A percentile compares a stretch with the other conserved stretches of the same genome.
Conservation (phyloP, 2,797 vertebrate species). For the Syndactyla subalaris region DNA sequence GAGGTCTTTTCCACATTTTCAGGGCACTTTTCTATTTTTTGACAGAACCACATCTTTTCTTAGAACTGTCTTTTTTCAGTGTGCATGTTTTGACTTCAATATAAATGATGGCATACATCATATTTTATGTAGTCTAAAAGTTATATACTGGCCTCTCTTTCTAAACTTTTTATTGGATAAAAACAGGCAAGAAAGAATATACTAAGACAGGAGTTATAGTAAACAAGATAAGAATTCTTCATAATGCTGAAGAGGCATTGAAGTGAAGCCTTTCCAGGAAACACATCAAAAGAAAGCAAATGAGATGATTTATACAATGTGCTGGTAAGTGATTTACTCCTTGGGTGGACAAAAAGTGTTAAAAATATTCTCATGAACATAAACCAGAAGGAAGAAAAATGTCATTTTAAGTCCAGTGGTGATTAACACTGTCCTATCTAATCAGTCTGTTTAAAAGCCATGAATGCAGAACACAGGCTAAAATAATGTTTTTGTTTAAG, state of each 20-base stretch:
- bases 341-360: neutral
- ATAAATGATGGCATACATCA: neutral
- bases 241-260: neutral
- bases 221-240: neutral
- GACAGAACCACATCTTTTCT: neutral
- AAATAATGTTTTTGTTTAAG: neutral
- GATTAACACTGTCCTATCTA: neutral
- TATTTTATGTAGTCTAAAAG: neutral
- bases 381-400: neutral
- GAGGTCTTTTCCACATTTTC: constrained; percentile 35
- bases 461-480: neutral
- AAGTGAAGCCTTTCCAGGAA: neutral
- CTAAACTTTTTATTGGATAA: neutral
- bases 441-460: neutral
- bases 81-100: neutral
- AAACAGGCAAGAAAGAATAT: neutral
- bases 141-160: neutral
- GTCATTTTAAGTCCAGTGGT: neutral
- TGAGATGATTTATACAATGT: neutral
- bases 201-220: neutral
- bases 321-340: neutral
- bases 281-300: neutral
- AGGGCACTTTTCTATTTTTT: neutral
- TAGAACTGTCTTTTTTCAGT: neutral
- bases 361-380: neutral